Evolutionary conservation across 2,888 invertebrate species (phyloP).

Genomic region (Leucophenga maculata): DNA sequence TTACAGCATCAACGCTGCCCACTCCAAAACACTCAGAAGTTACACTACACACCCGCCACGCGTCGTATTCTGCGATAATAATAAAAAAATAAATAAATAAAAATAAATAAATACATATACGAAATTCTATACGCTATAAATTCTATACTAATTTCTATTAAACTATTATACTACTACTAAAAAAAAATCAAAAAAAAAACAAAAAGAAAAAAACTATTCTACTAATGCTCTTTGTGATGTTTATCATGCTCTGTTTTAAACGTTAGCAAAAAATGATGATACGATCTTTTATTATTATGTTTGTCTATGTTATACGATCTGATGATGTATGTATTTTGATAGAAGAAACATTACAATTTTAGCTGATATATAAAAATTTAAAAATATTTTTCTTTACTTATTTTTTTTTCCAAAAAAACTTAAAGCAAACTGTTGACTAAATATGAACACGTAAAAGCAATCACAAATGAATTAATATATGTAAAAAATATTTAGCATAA

Average conservation of each 20-base stretch:
- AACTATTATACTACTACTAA: not conserved
- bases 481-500: constrained; percentile 11
- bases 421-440: no score
- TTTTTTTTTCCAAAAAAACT: no score
- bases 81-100: not conserved
- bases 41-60: constrained; percentile 53
- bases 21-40: constrained; percentile 7
- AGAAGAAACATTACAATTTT: not conserved
- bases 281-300: not conserved
- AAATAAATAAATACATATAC: no score
- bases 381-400: no score
- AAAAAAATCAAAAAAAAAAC: no score
- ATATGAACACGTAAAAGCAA: no score
- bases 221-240: constrained; percentile 23
- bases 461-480: constrained; percentile 35
- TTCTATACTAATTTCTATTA: not conserved
- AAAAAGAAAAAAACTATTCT: not conserved
- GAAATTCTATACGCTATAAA: not conserved
- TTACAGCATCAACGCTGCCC: constrained; percentile 26
- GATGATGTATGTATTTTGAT: no score
- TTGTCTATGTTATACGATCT: constrained; percentile 16
- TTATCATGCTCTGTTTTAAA: constrained; percentile 13
- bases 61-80: constrained; percentile 3
- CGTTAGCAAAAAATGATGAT: not conserved
- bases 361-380: not conserved